Percentiles rank a stretch among this genome's conserved stretches.
These are phyloP conservation scores for Zaprionus bogoriensis DNA, from an alignment of 2,888 invertebrate genomes.

Conservation along the genomic window DNA sequence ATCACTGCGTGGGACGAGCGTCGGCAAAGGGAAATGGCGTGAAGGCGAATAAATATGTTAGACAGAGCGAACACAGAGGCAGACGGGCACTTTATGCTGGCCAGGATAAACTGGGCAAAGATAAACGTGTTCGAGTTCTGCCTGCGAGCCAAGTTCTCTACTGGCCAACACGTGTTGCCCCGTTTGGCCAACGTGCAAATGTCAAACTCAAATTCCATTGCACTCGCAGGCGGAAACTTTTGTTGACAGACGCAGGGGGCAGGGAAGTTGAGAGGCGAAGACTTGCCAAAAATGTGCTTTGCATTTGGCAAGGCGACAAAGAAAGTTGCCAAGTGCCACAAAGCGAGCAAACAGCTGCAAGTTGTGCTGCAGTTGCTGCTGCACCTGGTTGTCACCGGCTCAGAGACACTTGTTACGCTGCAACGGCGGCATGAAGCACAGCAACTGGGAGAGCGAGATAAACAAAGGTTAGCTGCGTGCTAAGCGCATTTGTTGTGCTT, in stretches of 20 bases:
- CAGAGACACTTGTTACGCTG: constrained; percentile 62
- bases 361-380: background rate
- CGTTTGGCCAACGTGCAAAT: constrained; percentile 46
- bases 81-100: background rate
- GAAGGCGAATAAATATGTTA: background rate
- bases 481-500: constrained; percentile 66
- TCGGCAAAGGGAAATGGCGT: background rate
- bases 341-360: constrained; percentile 16
- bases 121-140: background rate
- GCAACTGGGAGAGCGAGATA: background rate
- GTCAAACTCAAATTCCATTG: constrained; percentile 55
- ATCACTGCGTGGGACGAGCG: too few species aligned
- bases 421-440: constrained; percentile 3
- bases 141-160: background rate
- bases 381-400: constrained; percentile 28
- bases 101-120: background rate
- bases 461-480: constrained; percentile 42
- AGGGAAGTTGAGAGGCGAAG: too few species aligned
- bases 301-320: constrained; percentile 40
- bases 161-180: constrained; percentile 41
- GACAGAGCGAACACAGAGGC: constrained; percentile 1
- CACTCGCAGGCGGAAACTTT: constrained; percentile 1
- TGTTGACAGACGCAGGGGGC: background rate
- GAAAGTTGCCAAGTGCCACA: constrained; percentile 55
- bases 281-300: background rate